These are phyloP conservation scores for Crax fasciolata DNA, from an alignment of 2,797 vertebrate genomes.

Conservation along the genomic window DNA sequence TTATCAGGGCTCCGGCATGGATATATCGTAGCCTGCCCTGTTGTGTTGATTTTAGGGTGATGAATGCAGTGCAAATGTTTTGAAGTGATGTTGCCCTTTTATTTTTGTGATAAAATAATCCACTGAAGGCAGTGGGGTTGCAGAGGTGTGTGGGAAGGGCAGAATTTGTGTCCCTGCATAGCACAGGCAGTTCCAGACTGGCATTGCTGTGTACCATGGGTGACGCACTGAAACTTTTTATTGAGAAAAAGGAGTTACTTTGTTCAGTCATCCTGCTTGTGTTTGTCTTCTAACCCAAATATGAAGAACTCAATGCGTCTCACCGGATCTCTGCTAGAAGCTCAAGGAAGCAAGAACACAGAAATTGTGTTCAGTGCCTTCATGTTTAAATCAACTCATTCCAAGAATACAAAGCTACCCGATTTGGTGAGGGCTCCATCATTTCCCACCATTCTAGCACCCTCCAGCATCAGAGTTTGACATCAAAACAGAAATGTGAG, in stretches of 20 bases:
- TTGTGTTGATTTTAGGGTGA: neutral
- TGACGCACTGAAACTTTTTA: neutral
- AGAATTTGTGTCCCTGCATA: neutral
- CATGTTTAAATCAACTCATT: neutral
- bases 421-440: neutral
- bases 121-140: neutral
- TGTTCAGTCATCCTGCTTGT: neutral
- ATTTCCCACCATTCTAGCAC: neutral
- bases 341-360: neutral
- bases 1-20: neutral
- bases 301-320: neutral
- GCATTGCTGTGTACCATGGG: accelerated
- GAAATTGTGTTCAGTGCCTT: accelerated
- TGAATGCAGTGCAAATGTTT: neutral
- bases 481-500: neutral
- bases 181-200: accelerated
- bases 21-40: neutral
- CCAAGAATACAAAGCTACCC: neutral
- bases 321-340: neutral
- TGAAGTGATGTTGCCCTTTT: neutral
- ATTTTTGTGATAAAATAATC: neutral
- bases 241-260: neutral
- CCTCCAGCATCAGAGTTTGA: neutral
- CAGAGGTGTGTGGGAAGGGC: accelerated
- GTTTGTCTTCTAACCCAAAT: neutral